Conservation (phyloP, 2,797 vertebrate species). For the Intellagama lesueurii region DNA sequence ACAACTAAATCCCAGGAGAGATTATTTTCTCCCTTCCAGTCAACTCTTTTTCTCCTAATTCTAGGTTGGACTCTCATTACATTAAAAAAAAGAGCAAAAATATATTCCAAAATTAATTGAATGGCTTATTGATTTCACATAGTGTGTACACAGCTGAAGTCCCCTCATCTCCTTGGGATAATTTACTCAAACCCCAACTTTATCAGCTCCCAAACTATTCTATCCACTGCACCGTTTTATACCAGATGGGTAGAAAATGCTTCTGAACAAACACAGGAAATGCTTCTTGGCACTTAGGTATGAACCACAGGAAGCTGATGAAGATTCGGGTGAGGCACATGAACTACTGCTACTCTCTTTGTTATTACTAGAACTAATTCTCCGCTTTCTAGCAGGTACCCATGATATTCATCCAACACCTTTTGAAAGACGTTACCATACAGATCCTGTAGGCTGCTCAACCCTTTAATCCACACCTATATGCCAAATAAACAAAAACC, state of each 20-base stretch:
- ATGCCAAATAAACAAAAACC: not conserved
- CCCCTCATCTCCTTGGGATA: not conserved
- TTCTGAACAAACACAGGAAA: not conserved
- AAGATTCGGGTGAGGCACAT: not conserved
- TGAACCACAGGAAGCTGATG: not conserved
- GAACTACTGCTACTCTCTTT: no score
- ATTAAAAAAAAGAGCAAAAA: not conserved
- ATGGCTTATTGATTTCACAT: not conserved
- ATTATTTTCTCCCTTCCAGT: not conserved
- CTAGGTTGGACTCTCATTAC: not conserved
- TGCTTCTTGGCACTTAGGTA: not conserved
- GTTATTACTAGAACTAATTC: no score
- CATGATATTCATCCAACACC: not conserved
- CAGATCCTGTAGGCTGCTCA: not conserved
- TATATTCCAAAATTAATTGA: not conserved
- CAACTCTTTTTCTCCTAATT: not conserved
- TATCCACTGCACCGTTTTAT: no score
- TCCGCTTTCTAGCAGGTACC: no score
- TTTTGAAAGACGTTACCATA: not conserved
- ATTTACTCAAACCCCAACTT: not conserved
- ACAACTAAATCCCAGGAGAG: not conserved
- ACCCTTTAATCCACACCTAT: not conserved
- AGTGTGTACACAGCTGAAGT: not conserved
- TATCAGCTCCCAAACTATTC: no score
- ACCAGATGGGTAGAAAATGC: not conserved